Evolutionary conservation across 1,140 invertebrate genomes (phyloP), one percentile per base, ranked within the genome.

Genomic region (Rhysida immarginata): DNA sequence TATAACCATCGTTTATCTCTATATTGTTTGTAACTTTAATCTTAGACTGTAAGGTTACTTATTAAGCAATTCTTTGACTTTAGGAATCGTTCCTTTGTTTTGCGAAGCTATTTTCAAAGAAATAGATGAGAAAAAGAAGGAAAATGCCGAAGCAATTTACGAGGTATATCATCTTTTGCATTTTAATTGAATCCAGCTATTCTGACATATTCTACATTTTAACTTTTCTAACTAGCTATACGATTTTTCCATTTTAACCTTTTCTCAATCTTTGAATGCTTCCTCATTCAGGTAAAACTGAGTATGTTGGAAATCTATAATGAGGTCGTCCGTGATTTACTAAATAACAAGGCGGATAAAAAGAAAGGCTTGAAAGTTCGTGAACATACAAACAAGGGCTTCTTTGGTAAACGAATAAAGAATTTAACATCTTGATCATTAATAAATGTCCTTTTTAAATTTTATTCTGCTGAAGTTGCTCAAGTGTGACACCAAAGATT

Each of bases 301-400:
- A 77, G 74, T 46, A 81, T 82, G 78, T 60, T 82, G 52, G 79
- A 81, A 66, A 81, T 81, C 60, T 82, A 82, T 66, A 79, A 78
- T 66, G 79, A 82, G 66, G 68, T 75, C 26, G 75, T 78, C 18
- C 60, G 75, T 56, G 79, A 81, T 67, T 65, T 81, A 21, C 64
- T 81, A 2, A 68, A 69, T 58, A 59, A 69, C 16, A 68, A 63
- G 26, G 63, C 69, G n/a, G 62, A 64, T 5, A 65, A 67, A 46
- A 78, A 72, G 60, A 70, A 68, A 25, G 74, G 75, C 14, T 64
- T 81, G 11, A 77, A 75, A 62, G 69, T 82, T 21, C 58, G 80
- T 55, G 75, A 82, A 61, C 75, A 81, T 66, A 78, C 79, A 5
- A 78, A 76, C 61, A 72, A 68, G 54, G 79, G 80, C 52, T 82